Conservation (phyloP, 2,888 invertebrate genomes). For the Trissolcus japonicus region DNA sequence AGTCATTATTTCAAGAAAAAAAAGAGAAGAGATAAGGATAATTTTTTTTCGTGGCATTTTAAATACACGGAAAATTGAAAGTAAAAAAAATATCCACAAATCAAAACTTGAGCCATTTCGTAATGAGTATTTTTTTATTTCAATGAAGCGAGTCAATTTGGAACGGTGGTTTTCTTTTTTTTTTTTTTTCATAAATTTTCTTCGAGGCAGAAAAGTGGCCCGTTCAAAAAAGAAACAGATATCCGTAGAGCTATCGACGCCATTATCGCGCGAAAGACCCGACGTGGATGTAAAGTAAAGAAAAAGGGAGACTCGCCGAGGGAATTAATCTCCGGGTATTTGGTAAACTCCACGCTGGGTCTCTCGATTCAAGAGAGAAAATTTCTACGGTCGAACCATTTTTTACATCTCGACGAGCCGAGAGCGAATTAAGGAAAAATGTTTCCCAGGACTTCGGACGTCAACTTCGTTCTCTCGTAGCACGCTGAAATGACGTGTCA, state of each 20-base stretch:
- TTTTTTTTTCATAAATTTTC: neutral
- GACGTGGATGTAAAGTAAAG: constrained; percentile 42
- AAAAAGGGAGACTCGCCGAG: constrained; percentile 32
- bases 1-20: constrained; percentile 39
- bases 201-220: constrained; percentile 27
- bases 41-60: neutral
- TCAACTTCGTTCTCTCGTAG: constrained; percentile 12
- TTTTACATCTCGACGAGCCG: constrained; percentile 36
- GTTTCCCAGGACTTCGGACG: constrained; percentile 9
- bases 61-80: constrained; percentile 8
- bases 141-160: too few species aligned
- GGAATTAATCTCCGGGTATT: constrained; percentile 49
- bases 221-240: constrained; percentile 20
- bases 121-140: too few species aligned
- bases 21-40: neutral
- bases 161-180: too few species aligned
- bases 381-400: constrained; percentile 29
- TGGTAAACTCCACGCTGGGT: constrained; percentile 35
- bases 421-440: constrained; percentile 35
- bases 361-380: constrained; percentile 20
- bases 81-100: neutral
- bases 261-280: constrained; percentile 45
- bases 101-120: neutral
- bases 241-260: constrained; percentile 36
- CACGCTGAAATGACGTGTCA: constrained; percentile 28